Percentiles rank a stretch among this genome's conserved stretches.
Conservation (phyloP, 2,888 invertebrate genomes). For the Ormyrus rosae region DNA sequence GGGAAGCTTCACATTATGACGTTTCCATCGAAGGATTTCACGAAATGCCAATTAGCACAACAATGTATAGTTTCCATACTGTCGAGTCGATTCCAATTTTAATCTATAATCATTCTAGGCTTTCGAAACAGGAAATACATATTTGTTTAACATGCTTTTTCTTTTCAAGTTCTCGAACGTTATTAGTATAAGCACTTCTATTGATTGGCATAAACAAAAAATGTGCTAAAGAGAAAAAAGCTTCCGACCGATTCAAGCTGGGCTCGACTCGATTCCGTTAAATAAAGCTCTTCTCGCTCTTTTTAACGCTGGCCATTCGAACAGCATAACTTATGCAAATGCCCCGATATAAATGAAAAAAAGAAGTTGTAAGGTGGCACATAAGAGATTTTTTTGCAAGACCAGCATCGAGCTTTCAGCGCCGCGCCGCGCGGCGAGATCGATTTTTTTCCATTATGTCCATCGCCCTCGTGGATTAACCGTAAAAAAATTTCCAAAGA, state of each 20-base stretch:
- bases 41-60: constrained; percentile 46
- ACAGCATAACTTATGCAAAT: too few relatives aligned
- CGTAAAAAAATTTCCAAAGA: constrained; percentile 57
- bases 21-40: constrained; percentile 32
- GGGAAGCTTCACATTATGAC: constrained; percentile 21
- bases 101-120: not conserved
- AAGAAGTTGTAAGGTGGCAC: too few relatives aligned
- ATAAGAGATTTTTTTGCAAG: not conserved
- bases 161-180: not conserved
- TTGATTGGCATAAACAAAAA: too few relatives aligned
- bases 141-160: not conserved
- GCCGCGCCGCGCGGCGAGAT: not conserved
- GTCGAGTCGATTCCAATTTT: constrained; percentile 36
- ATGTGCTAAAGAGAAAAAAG: too few relatives aligned
- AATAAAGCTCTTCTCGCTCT: too few relatives aligned
- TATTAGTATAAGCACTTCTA: too few relatives aligned
- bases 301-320: too few relatives aligned
- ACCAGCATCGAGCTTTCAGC: constrained; percentile 1
- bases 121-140: not conserved
- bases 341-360: too few relatives aligned
- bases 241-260: too few relatives aligned
- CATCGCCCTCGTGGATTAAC: constrained; percentile 17
- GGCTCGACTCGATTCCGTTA: too few relatives aligned
- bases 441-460: constrained; percentile 32
- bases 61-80: constrained; percentile 28